A percentile compares a stretch with the other conserved stretches of the same genome.
Evolutionary conservation across 1,140 invertebrate genomes (phyloP).

Genomic region (Scaptodrosophila lebanonensis): DNA sequence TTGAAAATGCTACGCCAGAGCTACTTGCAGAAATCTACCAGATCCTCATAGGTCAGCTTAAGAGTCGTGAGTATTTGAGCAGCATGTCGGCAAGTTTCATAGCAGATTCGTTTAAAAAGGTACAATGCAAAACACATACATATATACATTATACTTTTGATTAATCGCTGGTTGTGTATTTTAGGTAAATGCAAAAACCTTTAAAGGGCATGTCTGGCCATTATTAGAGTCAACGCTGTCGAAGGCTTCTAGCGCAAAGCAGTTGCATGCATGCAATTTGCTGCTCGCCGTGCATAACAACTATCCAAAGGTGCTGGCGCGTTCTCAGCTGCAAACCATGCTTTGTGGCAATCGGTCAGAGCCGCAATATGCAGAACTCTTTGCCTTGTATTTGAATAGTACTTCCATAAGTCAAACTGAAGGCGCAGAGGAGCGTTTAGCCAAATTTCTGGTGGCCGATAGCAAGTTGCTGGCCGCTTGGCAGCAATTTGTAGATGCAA

Average conservation of each 20-base stretch:
- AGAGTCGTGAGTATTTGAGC: constrained; percentile 48
- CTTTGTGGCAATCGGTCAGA: constrained; percentile 27
- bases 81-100: constrained; percentile 28
- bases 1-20: constrained; percentile 1
- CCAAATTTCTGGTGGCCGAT: constrained; percentile 13
- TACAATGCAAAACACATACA: constrained; percentile 7
- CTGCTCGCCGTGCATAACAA: constrained; percentile 29
- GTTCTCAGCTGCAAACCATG: constrained; percentile 12
- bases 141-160: not conserved
- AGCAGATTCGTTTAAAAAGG: constrained; percentile 22
- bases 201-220: constrained; percentile 35
- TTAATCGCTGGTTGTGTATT: not conserved
- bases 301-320: constrained; percentile 19
- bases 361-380: constrained; percentile 22
- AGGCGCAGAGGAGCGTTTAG: constrained; percentile 19
- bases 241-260: constrained; percentile 24
- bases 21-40: constrained; percentile 23
- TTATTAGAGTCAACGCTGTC: constrained; percentile 16
- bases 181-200: not conserved
- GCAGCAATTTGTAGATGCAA: constrained; percentile 9
- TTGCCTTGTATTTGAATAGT: constrained; percentile 29
- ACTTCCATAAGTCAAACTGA: constrained; percentile 21
- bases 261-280: constrained; percentile 26
- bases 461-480: constrained; percentile 15
- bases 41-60: constrained; percentile 24